Evolutionary conservation across 1,140 invertebrate species (phyloP), one percentile per base, ranked within the genome.

Genomic region (Bicyclus anynana): DNA sequence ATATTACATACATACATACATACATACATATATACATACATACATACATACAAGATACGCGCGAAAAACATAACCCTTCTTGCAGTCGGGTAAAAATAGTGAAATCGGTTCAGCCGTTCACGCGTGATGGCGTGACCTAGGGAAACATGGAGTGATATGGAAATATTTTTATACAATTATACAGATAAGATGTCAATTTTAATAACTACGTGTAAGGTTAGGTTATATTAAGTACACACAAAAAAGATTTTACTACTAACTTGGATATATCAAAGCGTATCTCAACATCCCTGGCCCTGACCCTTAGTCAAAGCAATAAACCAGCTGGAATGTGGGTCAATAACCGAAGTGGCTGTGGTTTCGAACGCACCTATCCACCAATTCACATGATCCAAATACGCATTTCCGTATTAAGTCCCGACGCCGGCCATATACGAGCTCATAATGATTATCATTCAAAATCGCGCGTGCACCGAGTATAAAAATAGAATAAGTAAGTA

Each of bases 351-450:
- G 67, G 66, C 53, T 68, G 69, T 61, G 56, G 68, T 75, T 69
- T 62, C 66, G 72, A 76, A 69, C 53, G 58, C 62, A 62, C 60
- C 63, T 62, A 60, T 59, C 62, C 65, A 67, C 59, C 66, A 75
- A 69, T 69, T 74, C 70, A 62, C 62, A 59, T 71, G 74, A 53
- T 72, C 78, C 74, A 75, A 81, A 81, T 77, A 67, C 69, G 63
- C 56, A 61, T 74, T 70, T 81, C 74, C 78, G 72, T 65, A 74
- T 72, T 74, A 74, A 65, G 57, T 40, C 68, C 67, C 64, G 35
- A 59, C 52, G 52, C 52, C 46, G 51, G 37, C 54, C 46, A 54
- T 23, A 49, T 54, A 60, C 52, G 26, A 50, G 21, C 26, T 50
- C 48, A 50, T 60, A 4, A 50, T 59, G 40, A 59, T 59, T 37